Conservation (phyloP, 2,888 invertebrate genomes). For the Sinodicranocentrus sp. region DNA sequence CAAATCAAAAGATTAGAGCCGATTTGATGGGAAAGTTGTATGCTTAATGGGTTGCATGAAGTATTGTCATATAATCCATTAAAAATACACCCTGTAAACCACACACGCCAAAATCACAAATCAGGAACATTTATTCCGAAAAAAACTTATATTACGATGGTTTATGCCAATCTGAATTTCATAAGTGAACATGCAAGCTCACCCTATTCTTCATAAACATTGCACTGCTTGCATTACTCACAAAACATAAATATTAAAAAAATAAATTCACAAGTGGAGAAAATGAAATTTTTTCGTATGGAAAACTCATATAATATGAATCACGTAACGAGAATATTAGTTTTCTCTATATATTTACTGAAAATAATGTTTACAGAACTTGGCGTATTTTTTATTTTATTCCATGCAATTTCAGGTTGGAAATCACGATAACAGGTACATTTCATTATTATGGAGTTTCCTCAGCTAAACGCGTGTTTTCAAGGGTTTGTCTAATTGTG, state of each 20-base stretch:
- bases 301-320: background rate
- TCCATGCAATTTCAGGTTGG: too few relatives aligned
- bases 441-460: background rate
- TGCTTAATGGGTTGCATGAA: constrained; percentile 61
- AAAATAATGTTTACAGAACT: too few relatives aligned
- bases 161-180: constrained; percentile 4
- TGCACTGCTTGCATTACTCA: background rate
- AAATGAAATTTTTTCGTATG: background rate
- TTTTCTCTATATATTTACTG: too few relatives aligned
- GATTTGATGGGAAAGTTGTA: constrained; percentile 64
- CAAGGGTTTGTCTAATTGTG: too few relatives aligned
- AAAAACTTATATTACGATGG: too few relatives aligned
- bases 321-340: constrained; percentile 5
- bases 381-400: background rate
- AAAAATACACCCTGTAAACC: constrained; percentile 46
- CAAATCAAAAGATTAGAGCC: constrained; percentile 61
- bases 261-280: background rate
- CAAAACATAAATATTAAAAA: constrained; percentile 8
- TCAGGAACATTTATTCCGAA: constrained; percentile 13
- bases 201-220: constrained; percentile 4
- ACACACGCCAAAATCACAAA: constrained; percentile 42
- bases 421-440: background rate
- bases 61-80: constrained; percentile 54
- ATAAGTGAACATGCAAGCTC: too few relatives aligned
- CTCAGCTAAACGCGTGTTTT: too few relatives aligned